phyloP scores from a whole-genome alignment of 2,888 invertebrate genomes.

The Coelinius sp. region DNA sequence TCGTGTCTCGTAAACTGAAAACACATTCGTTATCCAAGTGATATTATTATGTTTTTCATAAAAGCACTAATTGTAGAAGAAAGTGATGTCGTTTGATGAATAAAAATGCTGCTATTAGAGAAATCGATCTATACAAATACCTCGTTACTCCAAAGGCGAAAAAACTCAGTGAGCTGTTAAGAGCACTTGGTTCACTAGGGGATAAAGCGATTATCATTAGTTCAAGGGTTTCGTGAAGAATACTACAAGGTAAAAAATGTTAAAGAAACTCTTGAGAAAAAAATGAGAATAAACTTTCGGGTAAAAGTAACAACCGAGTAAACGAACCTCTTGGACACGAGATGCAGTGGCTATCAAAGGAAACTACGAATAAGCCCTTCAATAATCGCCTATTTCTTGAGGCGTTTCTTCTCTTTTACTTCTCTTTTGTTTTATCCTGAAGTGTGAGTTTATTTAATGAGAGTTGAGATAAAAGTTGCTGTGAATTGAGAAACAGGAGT shows the following conservation, averaged over 20 bases:
- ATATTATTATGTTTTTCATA: no score
- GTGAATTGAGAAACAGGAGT: not conserved
- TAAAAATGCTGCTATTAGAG: constrained; percentile 44
- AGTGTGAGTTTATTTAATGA: constrained; percentile 34
- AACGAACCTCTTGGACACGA: constrained; percentile 10
- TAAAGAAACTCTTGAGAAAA: constrained; percentile 44
- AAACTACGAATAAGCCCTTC: constrained; percentile 30
- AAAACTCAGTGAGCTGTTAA: constrained; percentile 57
- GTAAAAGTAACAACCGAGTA: not conserved
- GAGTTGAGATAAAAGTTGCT: constrained; percentile 11
- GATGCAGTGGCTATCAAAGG: constrained; percentile 42
- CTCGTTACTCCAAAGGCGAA: constrained; percentile 53
- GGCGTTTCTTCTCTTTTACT: not conserved
- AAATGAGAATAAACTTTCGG: constrained; percentile 34
- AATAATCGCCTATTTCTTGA: constrained; percentile 38
- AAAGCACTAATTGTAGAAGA: no score
- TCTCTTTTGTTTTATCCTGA: constrained; percentile 9
- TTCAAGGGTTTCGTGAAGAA: constrained; percentile 38
- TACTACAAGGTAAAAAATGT: constrained; percentile 36
- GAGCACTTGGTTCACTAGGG: constrained; percentile 56
- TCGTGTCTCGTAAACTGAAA: no score
- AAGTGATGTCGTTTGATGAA: not conserved
- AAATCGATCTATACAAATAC: constrained; percentile 58
- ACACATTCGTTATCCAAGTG: no score
- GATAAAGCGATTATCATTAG: constrained; percentile 59